A percentile compares a stretch with the other conserved stretches of the same genome.
phyloP scores from a whole-genome alignment of 2,888 invertebrate genomes.

The Agonopterix subpropinquella region DNA sequence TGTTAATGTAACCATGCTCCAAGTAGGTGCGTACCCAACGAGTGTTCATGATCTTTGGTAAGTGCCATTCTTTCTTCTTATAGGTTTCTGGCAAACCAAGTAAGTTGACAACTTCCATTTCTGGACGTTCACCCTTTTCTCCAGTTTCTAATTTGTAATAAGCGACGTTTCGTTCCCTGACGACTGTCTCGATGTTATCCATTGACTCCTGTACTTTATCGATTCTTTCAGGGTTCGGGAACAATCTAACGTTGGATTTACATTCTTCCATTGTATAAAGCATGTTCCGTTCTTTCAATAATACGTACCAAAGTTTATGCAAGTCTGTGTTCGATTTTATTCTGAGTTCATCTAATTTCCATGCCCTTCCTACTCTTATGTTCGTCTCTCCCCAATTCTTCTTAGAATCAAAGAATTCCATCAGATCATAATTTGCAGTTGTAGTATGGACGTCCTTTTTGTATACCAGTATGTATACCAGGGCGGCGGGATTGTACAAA shows the following conservation, averaged over 20 bases:
- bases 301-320: conserved; percentile 95
- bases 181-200: conserved; percentile 92
- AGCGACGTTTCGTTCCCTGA: conserved; percentile 94
- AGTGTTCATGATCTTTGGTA: conserved; percentile 81
- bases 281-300: conserved; percentile 98
- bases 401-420: conserved; percentile 93
- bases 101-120: conserved; percentile 70
- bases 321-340: conserved; percentile 96
- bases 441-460: conserved; percentile 53
- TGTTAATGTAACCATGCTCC: conserved; percentile 68
- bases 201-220: conserved; percentile 97
- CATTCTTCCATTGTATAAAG: conserved; percentile 95
- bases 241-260: conserved; percentile 78
- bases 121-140: conserved; percentile 85
- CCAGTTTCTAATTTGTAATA: conserved; percentile 94
- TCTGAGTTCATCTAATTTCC: conserved; percentile 92
- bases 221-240: conserved; percentile 94
- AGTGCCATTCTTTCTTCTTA: conserved; percentile 74
- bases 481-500: conserved; percentile 17
- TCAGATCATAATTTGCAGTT: conserved; percentile 67
- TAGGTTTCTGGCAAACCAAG: conserved; percentile 78
- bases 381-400: conserved; percentile 88
- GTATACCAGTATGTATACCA: no score
- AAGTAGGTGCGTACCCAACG: conserved; percentile 77
- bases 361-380: conserved; percentile 89